A percentile compares a stretch with the other conserved stretches of the same genome.
These are phyloP conservation scores for Zaprionus taronus DNA, from an alignment of 1,140 invertebrate species.

Conservation along the genomic window DNA sequence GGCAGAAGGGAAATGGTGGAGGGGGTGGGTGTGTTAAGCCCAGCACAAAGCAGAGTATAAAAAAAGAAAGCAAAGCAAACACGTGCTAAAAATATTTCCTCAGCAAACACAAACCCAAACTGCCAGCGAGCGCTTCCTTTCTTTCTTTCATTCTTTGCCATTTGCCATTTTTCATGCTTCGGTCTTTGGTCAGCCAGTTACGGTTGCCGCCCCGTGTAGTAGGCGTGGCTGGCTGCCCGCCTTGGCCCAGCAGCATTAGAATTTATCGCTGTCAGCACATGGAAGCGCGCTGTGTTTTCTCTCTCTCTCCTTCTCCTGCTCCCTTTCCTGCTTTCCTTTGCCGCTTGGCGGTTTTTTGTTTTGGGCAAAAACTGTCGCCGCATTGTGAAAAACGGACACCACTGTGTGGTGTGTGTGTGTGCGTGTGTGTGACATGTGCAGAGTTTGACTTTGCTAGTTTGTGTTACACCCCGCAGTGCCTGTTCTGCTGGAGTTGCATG, in stretches of 20 bases:
- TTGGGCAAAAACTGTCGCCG: constrained; percentile 53
- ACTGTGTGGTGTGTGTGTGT: constrained; percentile 35
- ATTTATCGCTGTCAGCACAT: constrained; percentile 81
- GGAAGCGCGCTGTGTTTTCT: constrained; percentile 34
- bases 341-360: constrained; percentile 26
- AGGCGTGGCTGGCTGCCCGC: constrained; percentile 52
- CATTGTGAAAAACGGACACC: constrained; percentile 36
- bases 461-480: neutral
- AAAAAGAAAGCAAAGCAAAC: constrained; percentile 42
- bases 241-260: constrained; percentile 69
- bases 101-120: constrained; percentile 75
- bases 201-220: constrained; percentile 13
- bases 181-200: constrained; percentile 49
- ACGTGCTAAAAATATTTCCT: constrained; percentile 79
- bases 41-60: constrained; percentile 20
- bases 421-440: constrained; percentile 47
- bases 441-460: constrained; percentile 51
- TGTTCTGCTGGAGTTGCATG: neutral
- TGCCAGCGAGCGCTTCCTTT: constrained; percentile 41
- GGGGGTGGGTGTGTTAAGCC: neutral
- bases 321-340: neutral
- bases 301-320: neutral
- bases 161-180: constrained; percentile 72
- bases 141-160: constrained; percentile 6
- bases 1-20: neutral